Evolutionary conservation across 1,140 invertebrate species (phyloP).

Genomic region (Acromyrmex heyeri): DNA sequence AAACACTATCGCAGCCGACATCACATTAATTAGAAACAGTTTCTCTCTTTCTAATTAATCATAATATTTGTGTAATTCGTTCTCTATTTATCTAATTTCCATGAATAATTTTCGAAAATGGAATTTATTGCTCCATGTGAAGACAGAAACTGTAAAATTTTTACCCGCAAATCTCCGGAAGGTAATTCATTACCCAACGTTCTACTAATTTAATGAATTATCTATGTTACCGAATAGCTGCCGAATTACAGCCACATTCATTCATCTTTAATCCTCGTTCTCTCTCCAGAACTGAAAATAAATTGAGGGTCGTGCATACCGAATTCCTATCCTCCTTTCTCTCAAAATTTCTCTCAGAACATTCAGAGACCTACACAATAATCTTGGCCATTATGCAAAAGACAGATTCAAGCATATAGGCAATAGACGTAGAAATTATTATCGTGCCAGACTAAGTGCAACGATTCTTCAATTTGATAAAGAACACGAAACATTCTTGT

Average conservation of each 20-base stretch:
- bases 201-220: conserved; percentile 47
- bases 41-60: conserved; percentile 14
- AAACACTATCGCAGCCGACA: background rate
- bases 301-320: conserved; percentile 23
- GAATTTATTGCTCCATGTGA: background rate
- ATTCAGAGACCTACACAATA: conserved; percentile 15
- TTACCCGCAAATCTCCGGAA: background rate
- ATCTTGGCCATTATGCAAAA: conserved; percentile 28
- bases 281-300: conserved; percentile 24
- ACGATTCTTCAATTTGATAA: conserved; percentile 25
- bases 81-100: conserved; percentile 2
- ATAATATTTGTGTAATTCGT: background rate
- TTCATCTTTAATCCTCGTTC: conserved; percentile 50
- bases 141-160: background rate
- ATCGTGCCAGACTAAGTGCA: conserved; percentile 8
- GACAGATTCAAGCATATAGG: conserved; percentile 1
- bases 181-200: conserved; percentile 29
- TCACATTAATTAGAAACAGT: background rate
- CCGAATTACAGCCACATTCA: conserved; percentile 36
- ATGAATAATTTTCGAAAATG: background rate
- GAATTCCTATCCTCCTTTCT: conserved; percentile 19
- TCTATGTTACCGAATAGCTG: conserved; percentile 22
- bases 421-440: conserved; percentile 20
- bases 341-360: conserved; percentile 2
- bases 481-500: background rate